A percentile compares a stretch with the other conserved stretches of the same genome.
Evolutionary conservation across 2,113 vertebrate species (phyloP).

Genomic region (Cygnus buccinator): DNA sequence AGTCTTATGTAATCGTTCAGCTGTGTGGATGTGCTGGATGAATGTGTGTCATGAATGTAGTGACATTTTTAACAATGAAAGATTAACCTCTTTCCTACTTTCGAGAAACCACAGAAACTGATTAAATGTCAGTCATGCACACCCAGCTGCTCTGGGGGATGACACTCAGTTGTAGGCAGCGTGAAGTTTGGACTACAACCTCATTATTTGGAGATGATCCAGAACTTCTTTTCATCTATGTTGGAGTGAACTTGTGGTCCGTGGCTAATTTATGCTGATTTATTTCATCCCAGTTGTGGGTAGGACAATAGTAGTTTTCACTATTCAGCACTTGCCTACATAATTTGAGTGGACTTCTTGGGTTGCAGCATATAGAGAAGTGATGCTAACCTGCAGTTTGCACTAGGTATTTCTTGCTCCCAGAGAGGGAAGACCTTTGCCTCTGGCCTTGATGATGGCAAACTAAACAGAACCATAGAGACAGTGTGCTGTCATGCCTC

Average conservation of each 20-base stretch:
- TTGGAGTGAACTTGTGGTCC: not conserved
- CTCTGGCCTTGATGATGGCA: not conserved
- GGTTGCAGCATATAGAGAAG: not conserved
- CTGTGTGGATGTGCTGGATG: not conserved
- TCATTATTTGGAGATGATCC: conserved; percentile 14
- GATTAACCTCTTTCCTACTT: not conserved
- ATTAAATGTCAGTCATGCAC: not conserved
- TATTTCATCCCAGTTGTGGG: not conserved
- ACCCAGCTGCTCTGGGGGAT: not conserved
- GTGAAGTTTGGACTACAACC: conserved; percentile 6
- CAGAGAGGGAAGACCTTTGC: not conserved
- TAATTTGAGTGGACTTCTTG: not conserved
- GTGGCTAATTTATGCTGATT: not conserved
- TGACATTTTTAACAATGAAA: conserved; percentile 7
- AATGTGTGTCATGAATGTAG: not conserved
- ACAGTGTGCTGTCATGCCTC: not conserved
- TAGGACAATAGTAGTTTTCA: not conserved
- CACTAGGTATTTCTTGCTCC: not conserved
- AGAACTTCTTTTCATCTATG: not conserved
- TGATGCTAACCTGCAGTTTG: not conserved
- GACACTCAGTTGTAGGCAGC: not conserved
- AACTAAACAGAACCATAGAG: not conserved
- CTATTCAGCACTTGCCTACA: not conserved
- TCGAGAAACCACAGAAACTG: not conserved
- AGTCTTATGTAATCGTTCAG: conserved; percentile 17